Percentiles rank a stretch among this genome's conserved stretches.
Conservation (phyloP, 2,797 vertebrate genomes). For the Rallus crepitans region DNA sequence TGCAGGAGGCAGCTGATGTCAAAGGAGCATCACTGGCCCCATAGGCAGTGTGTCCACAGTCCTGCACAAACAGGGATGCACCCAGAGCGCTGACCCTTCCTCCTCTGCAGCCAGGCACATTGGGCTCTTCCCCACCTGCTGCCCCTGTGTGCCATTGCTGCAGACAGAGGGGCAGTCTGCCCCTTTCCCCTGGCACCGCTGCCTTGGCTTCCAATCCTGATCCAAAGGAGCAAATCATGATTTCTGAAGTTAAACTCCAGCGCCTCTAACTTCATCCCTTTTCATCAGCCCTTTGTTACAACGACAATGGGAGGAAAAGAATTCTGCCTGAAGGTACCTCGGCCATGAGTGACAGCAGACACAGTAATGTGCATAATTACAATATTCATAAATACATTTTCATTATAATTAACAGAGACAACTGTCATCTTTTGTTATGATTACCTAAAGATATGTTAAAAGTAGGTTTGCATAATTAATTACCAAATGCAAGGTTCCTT, state of each 20-base stretch:
- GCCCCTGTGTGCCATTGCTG: accelerated
- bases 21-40: neutral
- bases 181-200: accelerated
- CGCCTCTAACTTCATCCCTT: neutral
- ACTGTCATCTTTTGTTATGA: slow-evolving; percentile 43
- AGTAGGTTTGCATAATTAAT: slow-evolving; percentile 55
- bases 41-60: neutral
- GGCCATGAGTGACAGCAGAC: slow-evolving; percentile 5
- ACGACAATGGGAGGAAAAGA: neutral
- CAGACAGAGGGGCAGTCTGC: neutral
- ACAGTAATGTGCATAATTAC: neutral
- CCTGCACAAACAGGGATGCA: no score
- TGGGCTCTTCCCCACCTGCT: no score
- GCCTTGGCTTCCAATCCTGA: neutral
- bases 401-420: slow-evolving; percentile 51
- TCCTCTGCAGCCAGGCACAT: accelerated
- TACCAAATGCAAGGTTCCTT: slow-evolving; percentile 10
- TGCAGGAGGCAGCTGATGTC: neutral
- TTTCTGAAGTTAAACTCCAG: neutral
- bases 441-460: slow-evolving; percentile 40
- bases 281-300: neutral
- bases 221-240: accelerated
- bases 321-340: neutral
- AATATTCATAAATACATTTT: slow-evolving; percentile 49
- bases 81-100: no score